phyloP scores from a whole-genome alignment of 2,113 vertebrate species.

The Cyprichromis sp. region DNA sequence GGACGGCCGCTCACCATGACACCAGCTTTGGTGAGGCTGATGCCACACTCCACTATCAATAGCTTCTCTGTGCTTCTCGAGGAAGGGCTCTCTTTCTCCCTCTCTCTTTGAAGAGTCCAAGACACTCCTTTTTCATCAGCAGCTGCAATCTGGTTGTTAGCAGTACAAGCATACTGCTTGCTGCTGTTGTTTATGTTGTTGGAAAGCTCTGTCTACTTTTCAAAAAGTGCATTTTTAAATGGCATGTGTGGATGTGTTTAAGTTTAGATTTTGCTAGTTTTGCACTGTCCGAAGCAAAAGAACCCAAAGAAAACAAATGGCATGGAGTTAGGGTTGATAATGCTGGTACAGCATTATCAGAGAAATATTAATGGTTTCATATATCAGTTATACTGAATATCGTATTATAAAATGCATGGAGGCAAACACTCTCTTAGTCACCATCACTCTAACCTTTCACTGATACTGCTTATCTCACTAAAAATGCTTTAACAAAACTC shows the following conservation, averaged over 20 bases:
- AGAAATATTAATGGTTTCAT: conserved; percentile 15
- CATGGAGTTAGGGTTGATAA: not conserved
- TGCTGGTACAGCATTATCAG: not conserved
- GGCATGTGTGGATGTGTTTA: not conserved
- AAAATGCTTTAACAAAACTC: not conserved
- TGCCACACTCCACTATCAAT: conserved; percentile 56
- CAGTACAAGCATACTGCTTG: not conserved
- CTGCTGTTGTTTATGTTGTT: not conserved
- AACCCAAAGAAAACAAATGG: not conserved
- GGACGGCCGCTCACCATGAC: conserved; percentile 49
- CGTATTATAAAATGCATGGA: not conserved
- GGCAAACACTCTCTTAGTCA: not conserved
- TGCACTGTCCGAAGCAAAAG: not conserved
- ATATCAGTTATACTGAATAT: not conserved
- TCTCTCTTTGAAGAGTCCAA: not conserved
- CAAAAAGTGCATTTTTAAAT: not conserved
- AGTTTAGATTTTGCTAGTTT: not conserved
- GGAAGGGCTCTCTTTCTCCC: not conserved
- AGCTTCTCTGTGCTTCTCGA: conserved; percentile 45
- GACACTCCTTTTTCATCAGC: not conserved
- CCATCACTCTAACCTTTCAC: not conserved
- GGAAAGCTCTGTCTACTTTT: not conserved
- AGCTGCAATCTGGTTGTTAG: not conserved
- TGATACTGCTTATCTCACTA: not conserved
- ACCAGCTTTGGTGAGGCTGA: conserved; percentile 48